phyloP scores from a whole-genome alignment of 2,113 vertebrate species.

The Meriones unguiculatus region DNA sequence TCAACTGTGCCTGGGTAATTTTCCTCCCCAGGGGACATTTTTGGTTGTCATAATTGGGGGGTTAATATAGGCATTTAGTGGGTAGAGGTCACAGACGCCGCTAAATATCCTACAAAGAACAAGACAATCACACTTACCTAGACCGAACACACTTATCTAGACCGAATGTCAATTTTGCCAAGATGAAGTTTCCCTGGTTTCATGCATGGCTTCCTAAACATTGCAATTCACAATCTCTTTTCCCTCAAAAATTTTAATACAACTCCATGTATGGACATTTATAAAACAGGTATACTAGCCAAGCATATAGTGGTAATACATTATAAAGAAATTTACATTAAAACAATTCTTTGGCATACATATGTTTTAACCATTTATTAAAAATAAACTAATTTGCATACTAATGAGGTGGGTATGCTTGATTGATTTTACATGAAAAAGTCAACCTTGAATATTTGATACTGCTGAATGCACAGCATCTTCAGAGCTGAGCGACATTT shows the following conservation, averaged over 20 bases:
- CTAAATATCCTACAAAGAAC: not conserved
- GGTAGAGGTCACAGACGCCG: constrained; percentile 30
- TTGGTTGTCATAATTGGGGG: constrained; percentile 50
- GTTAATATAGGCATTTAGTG: constrained; percentile 16
- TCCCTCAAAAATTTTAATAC: not conserved
- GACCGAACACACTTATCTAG: constrained; percentile 18
- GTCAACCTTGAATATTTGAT: not conserved
- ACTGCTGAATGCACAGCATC: not conserved
- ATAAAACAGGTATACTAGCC: not conserved
- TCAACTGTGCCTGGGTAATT: constrained; percentile 21
- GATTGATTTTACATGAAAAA: not conserved
- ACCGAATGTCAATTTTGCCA: not conserved
- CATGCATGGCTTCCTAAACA: constrained; percentile 6
- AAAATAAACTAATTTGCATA: not conserved
- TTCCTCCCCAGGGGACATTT: constrained; percentile 32
- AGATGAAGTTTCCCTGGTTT: not conserved
- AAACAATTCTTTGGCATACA: not conserved
- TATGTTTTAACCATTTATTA: not conserved
- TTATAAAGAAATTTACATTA: not conserved
- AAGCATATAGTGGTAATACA: not conserved
- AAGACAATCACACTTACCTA: not conserved
- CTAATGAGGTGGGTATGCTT: not conserved
- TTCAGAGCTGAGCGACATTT: not conserved
- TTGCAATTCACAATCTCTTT: not conserved
- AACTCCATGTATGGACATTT: not conserved